Conservation (phyloP, 2,888 invertebrate species). For the Stenodera caucasica region DNA sequence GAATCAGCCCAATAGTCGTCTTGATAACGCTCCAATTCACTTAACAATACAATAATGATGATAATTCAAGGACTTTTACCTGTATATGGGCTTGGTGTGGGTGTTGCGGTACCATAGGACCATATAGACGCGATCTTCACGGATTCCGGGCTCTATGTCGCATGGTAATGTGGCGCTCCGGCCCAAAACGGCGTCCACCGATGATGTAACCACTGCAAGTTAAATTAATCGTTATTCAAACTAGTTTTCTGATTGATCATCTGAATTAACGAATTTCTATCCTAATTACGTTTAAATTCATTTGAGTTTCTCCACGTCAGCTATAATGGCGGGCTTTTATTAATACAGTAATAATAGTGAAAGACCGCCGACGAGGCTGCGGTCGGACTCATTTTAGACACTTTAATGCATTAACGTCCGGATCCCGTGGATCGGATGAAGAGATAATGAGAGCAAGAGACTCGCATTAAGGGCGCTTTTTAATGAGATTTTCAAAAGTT, state of each 20-base stretch:
- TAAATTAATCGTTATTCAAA: too few relatives aligned
- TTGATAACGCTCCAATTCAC: background rate
- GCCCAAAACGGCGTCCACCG: slow-evolving; percentile 82
- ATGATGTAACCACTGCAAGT: slow-evolving; percentile 67
- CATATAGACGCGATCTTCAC: slow-evolving; percentile 88
- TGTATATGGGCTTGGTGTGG: slow-evolving; percentile 86
- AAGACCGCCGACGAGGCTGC: background rate
- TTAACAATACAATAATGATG: background rate
- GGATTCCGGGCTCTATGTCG: slow-evolving; percentile 77
- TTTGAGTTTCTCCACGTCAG: slow-evolving; percentile 20
- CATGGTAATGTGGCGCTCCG: slow-evolving; percentile 84
- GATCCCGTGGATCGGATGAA: background rate
- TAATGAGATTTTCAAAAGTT: background rate
- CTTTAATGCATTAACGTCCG: slow-evolving; percentile 16
- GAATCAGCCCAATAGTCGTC: slow-evolving; percentile 1
- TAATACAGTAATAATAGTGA: slow-evolving; percentile 8
- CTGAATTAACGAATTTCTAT: slow-evolving; percentile 41
- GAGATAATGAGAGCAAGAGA: too few relatives aligned
- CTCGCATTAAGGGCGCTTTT: too few relatives aligned
- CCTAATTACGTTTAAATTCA: slow-evolving; percentile 42
- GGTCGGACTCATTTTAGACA: background rate
- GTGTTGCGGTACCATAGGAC: slow-evolving; percentile 90
- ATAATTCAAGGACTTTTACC: slow-evolving; percentile 71
- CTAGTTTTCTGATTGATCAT: slow-evolving; percentile 40
- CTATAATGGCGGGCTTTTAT: background rate